Conservation (phyloP, 2,113 vertebrate genomes). For the Thamnophis sirtalis region DNA sequence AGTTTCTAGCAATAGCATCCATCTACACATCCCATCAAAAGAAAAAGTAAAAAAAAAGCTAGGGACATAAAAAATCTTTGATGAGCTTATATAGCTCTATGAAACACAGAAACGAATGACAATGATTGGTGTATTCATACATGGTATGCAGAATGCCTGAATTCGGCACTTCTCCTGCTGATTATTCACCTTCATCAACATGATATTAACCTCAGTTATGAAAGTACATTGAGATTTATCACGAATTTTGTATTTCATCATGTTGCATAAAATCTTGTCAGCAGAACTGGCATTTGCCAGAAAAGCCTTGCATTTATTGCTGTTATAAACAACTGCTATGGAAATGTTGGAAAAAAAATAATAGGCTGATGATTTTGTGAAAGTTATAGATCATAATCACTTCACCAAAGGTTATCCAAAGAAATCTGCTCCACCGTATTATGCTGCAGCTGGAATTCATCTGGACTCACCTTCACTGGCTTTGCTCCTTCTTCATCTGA, state of each 20-base stretch:
- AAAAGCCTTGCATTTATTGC: background rate
- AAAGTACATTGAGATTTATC: background rate
- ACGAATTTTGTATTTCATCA: background rate
- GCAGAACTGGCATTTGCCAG: conserved; percentile 7
- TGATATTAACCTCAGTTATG: background rate
- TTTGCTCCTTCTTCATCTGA: conserved; percentile 89
- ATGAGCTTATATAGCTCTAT: background rate
- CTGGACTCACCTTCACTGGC: conserved; percentile 82
- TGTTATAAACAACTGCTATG: conserved; percentile 12
- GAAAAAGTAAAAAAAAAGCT: background rate
- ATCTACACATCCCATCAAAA: background rate
- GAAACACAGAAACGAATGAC: background rate
- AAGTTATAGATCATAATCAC: background rate
- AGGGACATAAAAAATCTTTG: background rate
- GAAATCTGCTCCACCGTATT: background rate
- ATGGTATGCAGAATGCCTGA: background rate
- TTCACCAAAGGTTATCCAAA: background rate
- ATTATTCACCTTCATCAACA: background rate
- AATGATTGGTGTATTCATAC: background rate
- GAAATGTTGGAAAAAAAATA: background rate
- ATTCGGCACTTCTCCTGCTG: background rate
- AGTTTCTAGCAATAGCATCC: background rate
- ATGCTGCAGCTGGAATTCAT: background rate
- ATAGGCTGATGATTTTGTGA: background rate
- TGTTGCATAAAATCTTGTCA: background rate